These are phyloP conservation scores for Nebria ingens DNA, from an alignment of 1,140 invertebrate species.

Conservation along the genomic window DNA sequence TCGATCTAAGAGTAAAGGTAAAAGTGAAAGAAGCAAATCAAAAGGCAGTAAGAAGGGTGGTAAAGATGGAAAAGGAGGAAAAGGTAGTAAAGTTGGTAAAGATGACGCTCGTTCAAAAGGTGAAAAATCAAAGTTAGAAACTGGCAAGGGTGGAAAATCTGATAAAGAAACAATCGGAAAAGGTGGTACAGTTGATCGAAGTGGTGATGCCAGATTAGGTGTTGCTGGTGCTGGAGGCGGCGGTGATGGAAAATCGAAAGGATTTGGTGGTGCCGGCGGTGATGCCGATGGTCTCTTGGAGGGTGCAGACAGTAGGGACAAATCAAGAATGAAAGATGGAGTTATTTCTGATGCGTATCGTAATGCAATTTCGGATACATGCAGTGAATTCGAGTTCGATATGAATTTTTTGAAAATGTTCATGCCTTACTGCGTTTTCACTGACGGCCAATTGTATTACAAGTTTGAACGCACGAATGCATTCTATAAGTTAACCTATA, in stretches of 20 bases:
- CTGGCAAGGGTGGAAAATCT: background rate
- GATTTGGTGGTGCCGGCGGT: background rate
- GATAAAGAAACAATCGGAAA: background rate
- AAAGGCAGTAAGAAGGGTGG: background rate
- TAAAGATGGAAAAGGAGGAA: background rate
- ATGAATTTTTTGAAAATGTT: background rate
- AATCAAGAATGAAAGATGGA: background rate
- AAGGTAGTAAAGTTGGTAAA: slow-evolving; percentile 4
- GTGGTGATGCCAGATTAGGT: no score
- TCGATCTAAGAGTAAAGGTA: background rate
- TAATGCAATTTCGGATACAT: background rate
- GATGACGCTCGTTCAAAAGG: background rate
- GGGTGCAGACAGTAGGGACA: background rate
- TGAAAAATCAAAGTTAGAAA: background rate
- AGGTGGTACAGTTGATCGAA: background rate
- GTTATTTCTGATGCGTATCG: background rate
- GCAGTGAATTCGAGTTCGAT: background rate
- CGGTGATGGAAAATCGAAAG: no score
- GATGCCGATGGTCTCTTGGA: background rate
- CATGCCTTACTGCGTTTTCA: background rate
- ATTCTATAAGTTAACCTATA: background rate
- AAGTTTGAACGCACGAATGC: background rate
- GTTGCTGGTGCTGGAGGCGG: background rate
- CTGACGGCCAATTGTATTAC: slow-evolving; percentile 5
- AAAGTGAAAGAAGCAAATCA: slow-evolving; percentile 1